Base-by-base conservation (phyloP, 2,888 invertebrate genomes). In the Shargacucullia verbasci region DNA sequence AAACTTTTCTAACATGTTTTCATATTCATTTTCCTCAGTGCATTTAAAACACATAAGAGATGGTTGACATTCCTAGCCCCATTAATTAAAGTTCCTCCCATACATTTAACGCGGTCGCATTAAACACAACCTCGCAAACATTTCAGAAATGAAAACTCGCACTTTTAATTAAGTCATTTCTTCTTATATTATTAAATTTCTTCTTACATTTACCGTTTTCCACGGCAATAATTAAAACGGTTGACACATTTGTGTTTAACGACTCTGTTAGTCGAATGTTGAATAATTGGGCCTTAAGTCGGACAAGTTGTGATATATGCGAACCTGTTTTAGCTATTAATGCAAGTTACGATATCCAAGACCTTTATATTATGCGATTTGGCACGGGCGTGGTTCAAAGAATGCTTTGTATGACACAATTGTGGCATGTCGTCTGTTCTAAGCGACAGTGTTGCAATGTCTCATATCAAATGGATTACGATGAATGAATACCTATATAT, bases 291-390 rank as follows among this genome's bases (percentile, higher is more conserved):
- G 45, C 14, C 49, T 66, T 49, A 41, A 52, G 41, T 39, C 60
- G 29, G 59, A 67, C 59, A 61, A 61, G 59, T 74, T 71, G 59
- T 68, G 59, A 65, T 56, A 64, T 68, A 67, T 64, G 35, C 46
- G 48, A 76, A 74, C 78, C 66, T 71, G 77, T 78, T 75, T 60
- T 35, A 47, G 49, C 25, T 48, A 50, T 69, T 54, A 59, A 66
- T 50, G 47, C 58, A 41, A 58, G 60, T 74, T 74, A 66, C 67
- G 66, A 61, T 68, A 70, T 59, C 37, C 25, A 35, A 78, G 79
- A 76, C 70, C 73, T 78, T 79, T 79, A 62, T 55, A 67, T 74
- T 72, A 65, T 70, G 40, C 77, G 72, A 72, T 77, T 70, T 56
- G 67, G 55, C 59, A 64, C 59, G 56, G 79, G 79, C 71, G 79